Evolutionary conservation across 2,888 invertebrate species (phyloP).

Genomic region (Patella caerulea): DNA sequence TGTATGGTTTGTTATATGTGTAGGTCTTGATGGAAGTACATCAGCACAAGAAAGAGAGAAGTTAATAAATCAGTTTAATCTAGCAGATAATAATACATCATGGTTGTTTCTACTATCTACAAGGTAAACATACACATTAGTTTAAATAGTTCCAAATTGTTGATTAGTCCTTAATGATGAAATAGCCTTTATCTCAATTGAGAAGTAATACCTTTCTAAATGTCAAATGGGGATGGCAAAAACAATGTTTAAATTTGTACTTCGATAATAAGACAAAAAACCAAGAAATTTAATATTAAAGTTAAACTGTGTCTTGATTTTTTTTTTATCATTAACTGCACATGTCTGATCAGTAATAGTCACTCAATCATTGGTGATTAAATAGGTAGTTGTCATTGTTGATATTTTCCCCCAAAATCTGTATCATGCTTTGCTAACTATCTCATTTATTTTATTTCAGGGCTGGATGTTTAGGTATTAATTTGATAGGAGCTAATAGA

Average conservation of each 20-base stretch:
- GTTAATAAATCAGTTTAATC: conserved; percentile 94
- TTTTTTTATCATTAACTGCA: not conserved
- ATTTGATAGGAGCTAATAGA: conserved; percentile 96
- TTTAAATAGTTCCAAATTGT: too few species aligned
- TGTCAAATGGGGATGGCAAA: too few species aligned
- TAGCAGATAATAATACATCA: conserved; percentile 81
- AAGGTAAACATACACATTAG: conserved; percentile 51
- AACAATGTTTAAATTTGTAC: too few species aligned
- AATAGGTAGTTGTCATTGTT: not conserved
- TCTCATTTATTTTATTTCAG: conserved; percentile 70
- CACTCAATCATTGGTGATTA: not conserved
- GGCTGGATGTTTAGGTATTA: conserved; percentile 96
- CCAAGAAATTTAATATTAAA: too few species aligned
- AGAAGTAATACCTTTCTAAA: too few species aligned
- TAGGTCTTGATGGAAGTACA: conserved; percentile 91
- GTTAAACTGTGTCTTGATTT: too few species aligned
- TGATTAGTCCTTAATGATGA: too few species aligned
- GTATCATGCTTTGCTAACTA: too few species aligned
- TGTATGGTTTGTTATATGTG: conserved; percentile 10
- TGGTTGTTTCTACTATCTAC: conserved; percentile 96
- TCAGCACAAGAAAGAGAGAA: conserved; percentile 94
- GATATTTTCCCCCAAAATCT: not conserved
- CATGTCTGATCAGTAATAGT: too few species aligned
- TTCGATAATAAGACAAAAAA: too few species aligned
- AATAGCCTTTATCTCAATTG: too few species aligned